These are phyloP conservation scores for Alligator sinensis DNA, from an alignment of 2,113 vertebrate genomes.

Conservation along the genomic window DNA sequence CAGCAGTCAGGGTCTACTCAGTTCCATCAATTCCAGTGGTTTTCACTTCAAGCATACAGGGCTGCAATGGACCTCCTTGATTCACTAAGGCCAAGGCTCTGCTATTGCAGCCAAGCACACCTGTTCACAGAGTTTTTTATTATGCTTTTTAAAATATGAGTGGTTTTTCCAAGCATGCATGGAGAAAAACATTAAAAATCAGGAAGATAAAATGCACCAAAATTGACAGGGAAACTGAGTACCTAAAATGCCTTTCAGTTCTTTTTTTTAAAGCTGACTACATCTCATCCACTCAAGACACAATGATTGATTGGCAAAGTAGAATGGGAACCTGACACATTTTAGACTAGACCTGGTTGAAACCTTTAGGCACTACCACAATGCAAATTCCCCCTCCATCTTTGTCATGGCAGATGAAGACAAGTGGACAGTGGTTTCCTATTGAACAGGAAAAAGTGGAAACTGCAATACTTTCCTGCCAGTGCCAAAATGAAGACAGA, in stretches of 20 bases:
- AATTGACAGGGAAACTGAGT: background rate
- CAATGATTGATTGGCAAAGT: background rate
- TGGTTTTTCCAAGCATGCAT: background rate
- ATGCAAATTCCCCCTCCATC: background rate
- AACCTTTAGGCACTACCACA: background rate
- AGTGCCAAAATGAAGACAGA: too few relatives aligned
- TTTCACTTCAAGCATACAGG: background rate
- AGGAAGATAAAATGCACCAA: background rate
- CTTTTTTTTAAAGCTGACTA: background rate
- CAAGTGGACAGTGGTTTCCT: too few relatives aligned
- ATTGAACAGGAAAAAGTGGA: too few relatives aligned
- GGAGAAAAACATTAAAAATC: background rate
- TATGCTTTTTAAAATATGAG: too few relatives aligned
- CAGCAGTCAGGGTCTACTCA: accelerated
- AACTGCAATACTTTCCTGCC: too few relatives aligned
- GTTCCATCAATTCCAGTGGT: background rate
- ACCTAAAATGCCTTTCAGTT: background rate
- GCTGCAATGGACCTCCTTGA: background rate
- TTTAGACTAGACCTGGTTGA: background rate
- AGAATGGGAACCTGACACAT: background rate
- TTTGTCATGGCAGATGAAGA: too few relatives aligned
- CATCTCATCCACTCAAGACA: background rate
- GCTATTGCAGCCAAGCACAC: background rate
- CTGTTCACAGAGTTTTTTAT: background rate
- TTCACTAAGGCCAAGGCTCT: background rate